A percentile compares a stretch with the other conserved stretches of the same genome.
Conservation (phyloP, 53 echinoderm and acorn worm species). For the Mesocentrotus franciscanus region DNA sequence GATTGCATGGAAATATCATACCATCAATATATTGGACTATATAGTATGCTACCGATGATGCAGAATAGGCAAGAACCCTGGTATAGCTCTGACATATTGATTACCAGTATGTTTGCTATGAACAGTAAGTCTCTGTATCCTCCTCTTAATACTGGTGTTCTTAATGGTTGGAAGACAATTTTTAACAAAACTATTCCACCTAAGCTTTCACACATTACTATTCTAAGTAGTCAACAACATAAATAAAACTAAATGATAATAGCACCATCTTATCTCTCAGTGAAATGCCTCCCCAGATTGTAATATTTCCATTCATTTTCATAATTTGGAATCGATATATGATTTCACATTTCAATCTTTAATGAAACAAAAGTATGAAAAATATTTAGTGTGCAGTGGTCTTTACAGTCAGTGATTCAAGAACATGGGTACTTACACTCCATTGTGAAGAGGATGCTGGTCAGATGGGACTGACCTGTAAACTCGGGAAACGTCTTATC, state of each 20-base stretch:
- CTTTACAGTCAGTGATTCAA: neutral
- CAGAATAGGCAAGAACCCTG: too few relatives aligned
- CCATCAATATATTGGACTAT: neutral
- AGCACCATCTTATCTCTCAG: neutral
- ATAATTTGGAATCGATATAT: too few relatives aligned
- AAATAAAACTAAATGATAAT: neutral
- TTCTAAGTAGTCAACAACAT: too few relatives aligned
- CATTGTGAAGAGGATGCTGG: constrained; percentile 81
- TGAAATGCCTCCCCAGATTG: neutral
- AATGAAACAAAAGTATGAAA: too few relatives aligned
- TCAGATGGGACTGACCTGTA: constrained; percentile 63
- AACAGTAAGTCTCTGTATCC: neutral
- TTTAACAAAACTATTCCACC: too few relatives aligned
- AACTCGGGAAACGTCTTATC: constrained; percentile 87
- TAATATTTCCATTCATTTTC: too few relatives aligned
- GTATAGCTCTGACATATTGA: too few relatives aligned
- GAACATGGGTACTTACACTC: constrained; percentile 76
- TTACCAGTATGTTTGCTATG: neutral
- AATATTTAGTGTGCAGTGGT: too few relatives aligned
- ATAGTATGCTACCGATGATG: neutral
- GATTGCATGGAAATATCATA: neutral
- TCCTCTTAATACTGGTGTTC: neutral
- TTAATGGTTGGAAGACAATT: too few relatives aligned
- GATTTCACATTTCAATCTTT: too few relatives aligned
- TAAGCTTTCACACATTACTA: too few relatives aligned